These are phyloP conservation scores for Chloroclystis v-ata DNA, from an alignment of 2,888 invertebrate species.

Conservation along the genomic window DNA sequence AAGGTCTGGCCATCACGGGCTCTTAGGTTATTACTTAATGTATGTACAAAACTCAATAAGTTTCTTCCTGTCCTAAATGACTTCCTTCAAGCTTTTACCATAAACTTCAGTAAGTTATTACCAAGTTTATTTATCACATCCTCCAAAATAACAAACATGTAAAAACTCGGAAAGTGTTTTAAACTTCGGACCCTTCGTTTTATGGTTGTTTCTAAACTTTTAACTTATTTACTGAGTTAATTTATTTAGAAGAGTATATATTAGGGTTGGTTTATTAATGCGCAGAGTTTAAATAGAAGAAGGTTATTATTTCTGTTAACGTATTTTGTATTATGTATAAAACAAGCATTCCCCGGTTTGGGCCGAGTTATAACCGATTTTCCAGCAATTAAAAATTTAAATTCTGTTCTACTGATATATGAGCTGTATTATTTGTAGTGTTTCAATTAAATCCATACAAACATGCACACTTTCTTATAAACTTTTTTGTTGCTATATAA, in stretches of 20 bases:
- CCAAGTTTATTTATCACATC: slow-evolving; percentile 14
- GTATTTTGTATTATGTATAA: background rate
- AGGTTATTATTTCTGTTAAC: slow-evolving; percentile 23
- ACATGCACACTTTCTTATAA: too few species aligned
- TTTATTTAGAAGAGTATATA: slow-evolving; percentile 51
- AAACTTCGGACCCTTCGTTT: slow-evolving; percentile 23
- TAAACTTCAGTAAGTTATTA: background rate
- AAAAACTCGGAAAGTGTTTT: slow-evolving; percentile 13
- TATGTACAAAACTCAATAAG: too few species aligned
- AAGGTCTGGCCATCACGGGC: too few species aligned
- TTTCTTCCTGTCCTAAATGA: too few species aligned
- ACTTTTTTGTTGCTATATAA: too few species aligned
- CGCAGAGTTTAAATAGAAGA: slow-evolving; percentile 40
- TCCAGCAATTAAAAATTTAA: too few species aligned
- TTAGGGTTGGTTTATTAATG: slow-evolving; percentile 47
- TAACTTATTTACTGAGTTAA: slow-evolving; percentile 53
- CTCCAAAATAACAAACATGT: slow-evolving; percentile 17
- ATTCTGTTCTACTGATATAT: too few species aligned
- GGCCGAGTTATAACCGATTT: too few species aligned
- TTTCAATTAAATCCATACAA: too few species aligned
- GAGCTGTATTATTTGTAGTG: too few species aligned
- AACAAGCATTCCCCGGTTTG: too few species aligned
- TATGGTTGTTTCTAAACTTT: slow-evolving; percentile 47
- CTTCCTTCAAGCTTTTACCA: background rate
- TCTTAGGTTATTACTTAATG: too few species aligned